phyloP scores from a whole-genome alignment of 2,888 invertebrate species.

The Eupithecia subfuscata region DNA sequence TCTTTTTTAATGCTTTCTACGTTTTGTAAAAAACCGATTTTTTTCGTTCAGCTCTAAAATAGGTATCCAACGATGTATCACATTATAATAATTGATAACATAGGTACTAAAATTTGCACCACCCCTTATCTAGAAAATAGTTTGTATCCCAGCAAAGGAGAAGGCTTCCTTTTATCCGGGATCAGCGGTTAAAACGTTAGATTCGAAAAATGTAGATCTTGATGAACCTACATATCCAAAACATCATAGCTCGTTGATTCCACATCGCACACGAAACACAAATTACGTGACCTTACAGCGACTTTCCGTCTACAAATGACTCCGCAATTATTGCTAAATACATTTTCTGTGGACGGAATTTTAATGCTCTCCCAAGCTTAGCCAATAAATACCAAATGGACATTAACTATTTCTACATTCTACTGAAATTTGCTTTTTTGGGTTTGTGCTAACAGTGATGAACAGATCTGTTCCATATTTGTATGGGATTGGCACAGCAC shows the following conservation, averaged over 20 bases:
- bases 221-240: slow-evolving; percentile 20
- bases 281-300: slow-evolving; percentile 40
- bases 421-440: not conserved
- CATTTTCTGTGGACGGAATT: slow-evolving; percentile 18
- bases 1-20: too few relatives aligned
- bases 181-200: too few relatives aligned
- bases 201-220: not conserved
- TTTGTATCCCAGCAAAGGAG: not conserved
- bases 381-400: not conserved
- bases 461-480: not conserved
- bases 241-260: not conserved
- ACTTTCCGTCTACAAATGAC: slow-evolving; percentile 38
- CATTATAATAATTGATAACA: too few relatives aligned
- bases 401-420: not conserved
- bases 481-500: not conserved
- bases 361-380: not conserved
- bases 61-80: too few relatives aligned
- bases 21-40: too few relatives aligned
- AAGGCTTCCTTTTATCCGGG: not conserved
- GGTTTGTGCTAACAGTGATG: not conserved
- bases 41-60: too few relatives aligned
- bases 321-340: slow-evolving; percentile 32
- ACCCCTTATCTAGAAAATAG: not conserved
- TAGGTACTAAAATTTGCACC: too few relatives aligned
- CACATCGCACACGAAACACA: slow-evolving; percentile 37